Conservation (phyloP, 2,113 vertebrate genomes). For the Nibea coibor region DNA sequence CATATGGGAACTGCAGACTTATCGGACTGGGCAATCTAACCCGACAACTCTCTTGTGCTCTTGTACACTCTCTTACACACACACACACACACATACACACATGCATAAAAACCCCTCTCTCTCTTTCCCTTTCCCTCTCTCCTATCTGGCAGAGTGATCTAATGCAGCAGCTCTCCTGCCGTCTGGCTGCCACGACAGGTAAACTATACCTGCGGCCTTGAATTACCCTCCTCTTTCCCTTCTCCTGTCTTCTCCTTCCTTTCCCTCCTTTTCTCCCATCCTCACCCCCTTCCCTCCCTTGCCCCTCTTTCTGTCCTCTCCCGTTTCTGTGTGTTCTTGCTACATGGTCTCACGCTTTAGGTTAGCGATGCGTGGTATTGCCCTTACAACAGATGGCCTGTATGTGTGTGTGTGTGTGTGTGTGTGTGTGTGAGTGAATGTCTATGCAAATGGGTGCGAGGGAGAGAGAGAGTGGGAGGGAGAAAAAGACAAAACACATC, state of each 20-base stretch:
- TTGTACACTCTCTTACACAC: slow-evolving; percentile 53
- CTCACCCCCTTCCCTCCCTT: neutral
- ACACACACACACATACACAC: slow-evolving; percentile 47
- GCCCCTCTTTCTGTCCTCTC: slow-evolving; percentile 32
- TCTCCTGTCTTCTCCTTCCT: slow-evolving; percentile 22
- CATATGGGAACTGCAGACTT: slow-evolving; percentile 72
- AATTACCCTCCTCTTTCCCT: slow-evolving; percentile 60
- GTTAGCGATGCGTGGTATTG: slow-evolving; percentile 45
- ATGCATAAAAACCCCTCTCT: slow-evolving; percentile 29
- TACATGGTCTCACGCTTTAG: slow-evolving; percentile 53
- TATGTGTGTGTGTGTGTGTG: neutral
- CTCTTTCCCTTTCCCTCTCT: slow-evolving; percentile 11
- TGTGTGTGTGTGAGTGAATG: neutral
- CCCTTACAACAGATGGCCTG: slow-evolving; percentile 38
- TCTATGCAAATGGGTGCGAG: slow-evolving; percentile 14
- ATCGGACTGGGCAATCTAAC: slow-evolving; percentile 77
- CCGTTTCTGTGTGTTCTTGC: slow-evolving; percentile 22
- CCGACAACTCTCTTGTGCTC: slow-evolving; percentile 66
- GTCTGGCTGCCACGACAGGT: slow-evolving; percentile 72
- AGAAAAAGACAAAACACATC: slow-evolving; percentile 29
- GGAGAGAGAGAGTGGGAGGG: neutral
- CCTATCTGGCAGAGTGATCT: slow-evolving; percentile 74
- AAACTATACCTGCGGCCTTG: slow-evolving; percentile 74
- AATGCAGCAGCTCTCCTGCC: slow-evolving; percentile 66
- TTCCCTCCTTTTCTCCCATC: neutral